phyloP scores from a whole-genome alignment of 2,888 invertebrate genomes.

The Acrobasis consociella region DNA sequence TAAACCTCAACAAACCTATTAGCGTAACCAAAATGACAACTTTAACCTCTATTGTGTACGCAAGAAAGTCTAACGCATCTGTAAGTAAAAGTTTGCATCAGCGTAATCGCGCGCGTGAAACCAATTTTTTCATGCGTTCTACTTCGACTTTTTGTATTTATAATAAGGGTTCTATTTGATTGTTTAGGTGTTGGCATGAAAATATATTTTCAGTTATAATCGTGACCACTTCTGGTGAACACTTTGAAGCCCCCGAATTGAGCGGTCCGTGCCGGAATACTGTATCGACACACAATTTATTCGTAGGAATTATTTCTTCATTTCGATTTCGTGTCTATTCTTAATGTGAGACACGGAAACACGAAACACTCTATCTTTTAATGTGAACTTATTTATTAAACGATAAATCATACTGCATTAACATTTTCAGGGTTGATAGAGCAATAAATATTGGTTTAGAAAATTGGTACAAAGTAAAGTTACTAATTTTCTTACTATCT shows the following conservation, averaged over 20 bases:
- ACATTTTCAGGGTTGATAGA: neutral
- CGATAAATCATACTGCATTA: conserved; percentile 16
- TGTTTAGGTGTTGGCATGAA: conserved; percentile 27
- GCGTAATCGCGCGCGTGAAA: conserved; percentile 58
- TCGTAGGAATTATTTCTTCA: conserved; percentile 76
- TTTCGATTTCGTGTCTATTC: conserved; percentile 56
- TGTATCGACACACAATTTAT: conserved; percentile 70
- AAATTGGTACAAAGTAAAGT: too few relatives aligned
- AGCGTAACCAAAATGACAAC: conserved; percentile 29
- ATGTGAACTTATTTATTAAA: conserved; percentile 26
- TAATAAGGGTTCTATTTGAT: conserved; percentile 48
- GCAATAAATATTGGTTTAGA: neutral
- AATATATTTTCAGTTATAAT: conserved; percentile 60
- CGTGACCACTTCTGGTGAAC: conserved; percentile 79
- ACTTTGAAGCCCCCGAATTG: conserved; percentile 78
- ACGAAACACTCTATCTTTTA: conserved; percentile 24
- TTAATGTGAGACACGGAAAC: conserved; percentile 31
- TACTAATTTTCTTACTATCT: too few relatives aligned
- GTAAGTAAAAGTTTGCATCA: conserved; percentile 43
- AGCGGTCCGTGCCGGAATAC: conserved; percentile 76
- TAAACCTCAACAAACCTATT: conserved; percentile 58
- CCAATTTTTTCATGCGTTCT: conserved; percentile 47
- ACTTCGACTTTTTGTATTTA: conserved; percentile 45
- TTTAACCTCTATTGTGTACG: conserved; percentile 30
- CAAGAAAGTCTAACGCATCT: conserved; percentile 29